Conservation (phyloP, 2,113 vertebrate genomes). For the Nestor notabilis region DNA sequence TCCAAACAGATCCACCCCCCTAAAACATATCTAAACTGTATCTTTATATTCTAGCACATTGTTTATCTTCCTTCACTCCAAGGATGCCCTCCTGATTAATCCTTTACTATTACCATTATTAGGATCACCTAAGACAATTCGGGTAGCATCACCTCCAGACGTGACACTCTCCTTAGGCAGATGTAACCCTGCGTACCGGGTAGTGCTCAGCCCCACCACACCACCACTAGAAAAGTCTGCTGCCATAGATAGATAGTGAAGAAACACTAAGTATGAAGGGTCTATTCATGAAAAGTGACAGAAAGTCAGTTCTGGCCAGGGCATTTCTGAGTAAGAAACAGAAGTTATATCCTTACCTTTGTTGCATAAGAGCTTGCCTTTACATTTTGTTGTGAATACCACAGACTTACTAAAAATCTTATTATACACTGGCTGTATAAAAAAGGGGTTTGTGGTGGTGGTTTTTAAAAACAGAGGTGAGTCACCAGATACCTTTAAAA, state of each 20-base stretch:
- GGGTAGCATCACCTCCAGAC: accelerated
- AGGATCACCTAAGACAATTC: background rate
- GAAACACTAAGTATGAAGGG: background rate
- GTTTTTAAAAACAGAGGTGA: background rate
- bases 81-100: background rate
- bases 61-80: background rate
- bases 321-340: background rate
- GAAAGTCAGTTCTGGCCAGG: background rate
- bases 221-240: background rate
- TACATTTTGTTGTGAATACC: background rate
- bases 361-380: background rate
- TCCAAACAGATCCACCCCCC: background rate
- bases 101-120: background rate
- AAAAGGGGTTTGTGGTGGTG: background rate
- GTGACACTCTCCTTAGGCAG: background rate
- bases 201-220: background rate
- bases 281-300: background rate
- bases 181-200: accelerated
- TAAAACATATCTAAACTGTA: background rate
- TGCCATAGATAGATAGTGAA: background rate
- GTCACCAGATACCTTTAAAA: background rate
- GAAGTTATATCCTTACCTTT: background rate
- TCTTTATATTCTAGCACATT: background rate
- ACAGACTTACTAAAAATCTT: background rate
- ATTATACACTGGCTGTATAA: background rate